These are phyloP conservation scores for Diplosoma virens DNA, from an alignment of 23 tunicate species.

Conservation along the genomic window DNA sequence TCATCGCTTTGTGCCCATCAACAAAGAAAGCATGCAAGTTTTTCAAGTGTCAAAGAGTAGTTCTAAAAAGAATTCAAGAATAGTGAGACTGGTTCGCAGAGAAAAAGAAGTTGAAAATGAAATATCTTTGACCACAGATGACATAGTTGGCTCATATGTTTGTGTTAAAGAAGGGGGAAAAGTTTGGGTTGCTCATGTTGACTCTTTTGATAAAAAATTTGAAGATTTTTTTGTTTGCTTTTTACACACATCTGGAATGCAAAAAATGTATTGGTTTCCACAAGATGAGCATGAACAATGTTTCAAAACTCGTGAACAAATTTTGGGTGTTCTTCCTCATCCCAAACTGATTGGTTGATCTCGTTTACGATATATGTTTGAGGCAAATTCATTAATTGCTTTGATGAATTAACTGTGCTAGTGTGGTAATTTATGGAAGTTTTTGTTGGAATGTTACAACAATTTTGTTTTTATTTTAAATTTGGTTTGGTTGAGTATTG, in stretches of 20 bases:
- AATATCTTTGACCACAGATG: too few relatives aligned
- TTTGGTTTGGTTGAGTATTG: too few relatives aligned
- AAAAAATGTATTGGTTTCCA: not conserved
- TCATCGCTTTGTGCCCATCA: slow-evolving; percentile 9
- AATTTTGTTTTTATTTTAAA: too few relatives aligned
- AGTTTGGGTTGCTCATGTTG: slow-evolving; percentile 3
- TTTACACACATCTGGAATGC: not conserved
- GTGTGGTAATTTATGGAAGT: too few relatives aligned
- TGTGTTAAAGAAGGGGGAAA: slow-evolving; percentile 10
- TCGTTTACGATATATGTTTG: not conserved
- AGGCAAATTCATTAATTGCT: too few relatives aligned
- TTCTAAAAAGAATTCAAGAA: not conserved
- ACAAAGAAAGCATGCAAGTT: not conserved
- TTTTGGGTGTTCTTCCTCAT: slow-evolving; percentile 8
- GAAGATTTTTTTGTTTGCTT: not conserved
- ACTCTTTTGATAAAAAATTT: not conserved
- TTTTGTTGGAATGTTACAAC: too few relatives aligned
- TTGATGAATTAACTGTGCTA: too few relatives aligned
- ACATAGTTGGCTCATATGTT: too few relatives aligned
- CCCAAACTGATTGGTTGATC: slow-evolving; percentile 7
- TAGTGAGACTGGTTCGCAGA: too few relatives aligned
- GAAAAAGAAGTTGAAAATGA: too few relatives aligned
- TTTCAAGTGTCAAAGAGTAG: slow-evolving; percentile 1
- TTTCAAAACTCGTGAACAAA: not conserved
- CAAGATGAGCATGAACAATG: slow-evolving; percentile 1